Percentiles rank a stretch among this genome's conserved stretches.
These are phyloP conservation scores for Ailuropoda melanoleuca DNA, from an alignment of 2,113 vertebrate species.

Conservation along the genomic window DNA sequence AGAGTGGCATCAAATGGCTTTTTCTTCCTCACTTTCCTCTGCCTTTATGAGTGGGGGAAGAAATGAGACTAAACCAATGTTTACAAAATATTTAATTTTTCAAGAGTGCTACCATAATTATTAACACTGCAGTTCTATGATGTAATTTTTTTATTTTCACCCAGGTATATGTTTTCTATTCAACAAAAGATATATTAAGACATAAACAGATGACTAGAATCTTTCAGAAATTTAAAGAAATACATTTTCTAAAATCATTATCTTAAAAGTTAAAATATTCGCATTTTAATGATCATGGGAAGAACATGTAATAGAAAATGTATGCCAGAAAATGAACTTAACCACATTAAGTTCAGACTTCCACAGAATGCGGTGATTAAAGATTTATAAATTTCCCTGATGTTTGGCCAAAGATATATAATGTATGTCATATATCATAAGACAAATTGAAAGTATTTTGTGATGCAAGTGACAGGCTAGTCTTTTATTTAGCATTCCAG, in stretches of 20 bases:
- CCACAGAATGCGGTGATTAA: background rate
- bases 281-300: background rate
- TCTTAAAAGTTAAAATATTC: background rate
- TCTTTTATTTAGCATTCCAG: background rate
- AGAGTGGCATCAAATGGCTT: background rate
- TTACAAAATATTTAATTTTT: background rate
- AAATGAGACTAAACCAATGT: background rate
- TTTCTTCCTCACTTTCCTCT: background rate
- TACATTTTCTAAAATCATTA: background rate
- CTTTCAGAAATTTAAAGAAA: conserved; percentile 3
- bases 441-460: background rate
- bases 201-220: background rate
- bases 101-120: background rate
- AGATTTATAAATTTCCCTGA: background rate
- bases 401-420: background rate
- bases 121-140: background rate
- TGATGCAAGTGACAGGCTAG: background rate
- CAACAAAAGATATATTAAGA: conserved; percentile 5
- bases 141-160: background rate
- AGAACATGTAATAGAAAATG: background rate
- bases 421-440: background rate
- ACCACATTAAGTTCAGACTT: background rate
- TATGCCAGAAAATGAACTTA: background rate
- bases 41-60: background rate
- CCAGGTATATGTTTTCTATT: background rate